Evolutionary conservation across 2,888 invertebrate genomes (phyloP).

Genomic region (Ecliptopera silaceata): DNA sequence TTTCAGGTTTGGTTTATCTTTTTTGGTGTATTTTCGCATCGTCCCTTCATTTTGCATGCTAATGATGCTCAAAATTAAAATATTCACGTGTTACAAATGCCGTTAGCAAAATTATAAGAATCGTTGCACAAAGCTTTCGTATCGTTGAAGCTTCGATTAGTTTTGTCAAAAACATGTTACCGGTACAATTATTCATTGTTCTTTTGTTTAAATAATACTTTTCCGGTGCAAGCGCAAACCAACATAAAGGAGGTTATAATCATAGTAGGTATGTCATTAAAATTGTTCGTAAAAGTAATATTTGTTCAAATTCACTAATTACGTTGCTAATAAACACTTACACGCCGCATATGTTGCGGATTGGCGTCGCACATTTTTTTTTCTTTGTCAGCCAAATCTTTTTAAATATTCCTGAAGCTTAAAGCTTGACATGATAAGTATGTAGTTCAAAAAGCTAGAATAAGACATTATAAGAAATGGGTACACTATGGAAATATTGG

Average conservation of each 20-base stretch:
- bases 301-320: constrained; percentile 81
- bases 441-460: too few relatives aligned
- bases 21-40: too few relatives aligned
- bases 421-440: too few relatives aligned
- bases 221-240: constrained; percentile 47
- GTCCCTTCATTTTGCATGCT: too few relatives aligned
- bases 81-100: too few relatives aligned
- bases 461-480: too few relatives aligned
- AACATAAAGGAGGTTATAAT: constrained; percentile 32
- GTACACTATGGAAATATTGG: too few relatives aligned
- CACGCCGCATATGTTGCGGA: constrained; percentile 73
- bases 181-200: constrained; percentile 28
- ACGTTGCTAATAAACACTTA: constrained; percentile 76
- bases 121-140: not conserved
- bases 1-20: too few relatives aligned
- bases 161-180: constrained; percentile 39
- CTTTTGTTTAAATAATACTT: constrained; percentile 27
- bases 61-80: too few relatives aligned
- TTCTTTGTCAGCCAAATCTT: constrained; percentile 59
- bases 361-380: constrained; percentile 64
- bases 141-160: constrained; percentile 18
- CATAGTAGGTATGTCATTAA: constrained; percentile 71
- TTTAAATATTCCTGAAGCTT: too few relatives aligned
- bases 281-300: constrained; percentile 75
- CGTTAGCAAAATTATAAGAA: not conserved